Evolutionary conservation across 30 jellyfish, hydroid and myxozoan species (phyloP), one percentile per base, ranked within the genome.

Genomic region (Clytia hemisphaerica): DNA sequence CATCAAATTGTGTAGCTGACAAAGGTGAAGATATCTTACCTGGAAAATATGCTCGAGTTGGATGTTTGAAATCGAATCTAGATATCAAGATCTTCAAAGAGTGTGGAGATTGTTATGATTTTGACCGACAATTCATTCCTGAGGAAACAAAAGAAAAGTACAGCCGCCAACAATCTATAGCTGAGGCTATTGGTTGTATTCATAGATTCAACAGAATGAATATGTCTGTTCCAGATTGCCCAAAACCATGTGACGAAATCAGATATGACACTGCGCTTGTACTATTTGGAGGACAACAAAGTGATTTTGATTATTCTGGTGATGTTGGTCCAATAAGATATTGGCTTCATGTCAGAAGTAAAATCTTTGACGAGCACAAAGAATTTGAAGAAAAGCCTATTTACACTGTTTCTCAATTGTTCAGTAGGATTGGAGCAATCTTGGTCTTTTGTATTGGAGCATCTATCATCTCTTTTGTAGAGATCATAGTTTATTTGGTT

Each of bases 1-100:
- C 70, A n/a, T 57, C 70, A 31, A 57, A 57, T n/a, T 57, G 70
- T 57, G 15, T 45, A 1, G 42, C 25, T 45, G 14, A 7, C 0
- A 57, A 57, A 57, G 38, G 16, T 6, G 70, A 45, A 9, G 70
- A 57, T 21, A 57, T 57, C 4, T 57, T 57, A 22, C 70, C 70
- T 0, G 70, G 70, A 21, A 57, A 57, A 57, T 57, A 57, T n/a
- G 70, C 44, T 33, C 27, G 70, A 21, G 9, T 37, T 14, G 44
- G 30, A n/a, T 57, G 70, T 21, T 22, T 57, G 0, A 45, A 57
- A 33, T 57, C 70, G 50, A n/a, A 57, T 21, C 19, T 57, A 21
- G 25, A 57, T 45, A 31, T 5, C 1, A 26, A 31, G 37, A 31
- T 57, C 44, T 7, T 21, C 70, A 57, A 57, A 33, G 16, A 57